A percentile compares a stretch with the other conserved stretches of the same genome.
These are phyloP conservation scores for Encarsia formosa DNA, from an alignment of 2,888 invertebrate genomes.

Conservation along the genomic window DNA sequence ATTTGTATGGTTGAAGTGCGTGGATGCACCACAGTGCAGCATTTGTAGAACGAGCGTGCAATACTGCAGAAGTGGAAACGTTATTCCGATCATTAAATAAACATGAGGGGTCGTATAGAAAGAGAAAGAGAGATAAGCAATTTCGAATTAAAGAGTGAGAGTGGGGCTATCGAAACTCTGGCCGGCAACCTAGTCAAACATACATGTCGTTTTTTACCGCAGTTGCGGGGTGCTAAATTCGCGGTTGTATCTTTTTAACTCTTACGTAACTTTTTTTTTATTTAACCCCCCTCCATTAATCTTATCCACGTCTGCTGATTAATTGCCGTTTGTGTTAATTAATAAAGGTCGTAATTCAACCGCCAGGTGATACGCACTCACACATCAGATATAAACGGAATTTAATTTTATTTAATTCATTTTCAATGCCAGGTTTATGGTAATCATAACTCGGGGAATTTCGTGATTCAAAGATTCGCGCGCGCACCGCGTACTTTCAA, in stretches of 20 bases:
- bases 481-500: neutral
- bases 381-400: neutral
- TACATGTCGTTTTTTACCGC: constrained; percentile 4
- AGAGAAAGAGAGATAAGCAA: too few species aligned
- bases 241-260: constrained; percentile 3
- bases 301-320: constrained; percentile 14
- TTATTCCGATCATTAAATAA: constrained; percentile 35
- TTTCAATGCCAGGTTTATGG: neutral
- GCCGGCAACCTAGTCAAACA: constrained; percentile 10
- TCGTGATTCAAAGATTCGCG: neutral
- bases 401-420: neutral
- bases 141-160: too few species aligned
- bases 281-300: neutral
- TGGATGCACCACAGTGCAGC: constrained; percentile 9
- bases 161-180: constrained; percentile 12
- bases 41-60: constrained; percentile 18
- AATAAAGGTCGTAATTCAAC: too few species aligned
- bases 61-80: constrained; percentile 25
- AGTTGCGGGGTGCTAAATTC: neutral
- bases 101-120: constrained; percentile 33
- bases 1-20: neutral
- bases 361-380: neutral
- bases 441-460: neutral
- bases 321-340: constrained; percentile 15
- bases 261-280: constrained; percentile 1